Conservation (phyloP, 2,113 vertebrate species). For the Phalacrocorax brasilianus region DNA sequence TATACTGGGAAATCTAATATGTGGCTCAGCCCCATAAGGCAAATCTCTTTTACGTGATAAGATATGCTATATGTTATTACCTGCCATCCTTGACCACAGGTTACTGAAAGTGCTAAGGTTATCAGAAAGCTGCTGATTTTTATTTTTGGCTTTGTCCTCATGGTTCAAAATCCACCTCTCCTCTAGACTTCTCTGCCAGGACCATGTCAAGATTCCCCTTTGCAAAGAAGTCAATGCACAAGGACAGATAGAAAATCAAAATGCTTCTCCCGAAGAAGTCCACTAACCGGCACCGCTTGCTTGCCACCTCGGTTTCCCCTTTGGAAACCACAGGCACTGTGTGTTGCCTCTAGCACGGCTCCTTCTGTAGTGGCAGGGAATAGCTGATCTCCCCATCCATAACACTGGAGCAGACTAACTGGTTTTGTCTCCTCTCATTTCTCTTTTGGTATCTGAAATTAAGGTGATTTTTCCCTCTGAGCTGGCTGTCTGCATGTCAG, state of each 20-base stretch:
- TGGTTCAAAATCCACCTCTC: not conserved
- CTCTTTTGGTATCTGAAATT: slow-evolving; percentile 7
- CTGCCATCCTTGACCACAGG: not conserved
- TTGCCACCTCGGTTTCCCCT: not conserved
- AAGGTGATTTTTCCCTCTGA: not conserved
- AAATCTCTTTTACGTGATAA: not conserved
- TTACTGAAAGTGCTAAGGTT: not conserved
- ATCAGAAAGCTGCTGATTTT: not conserved
- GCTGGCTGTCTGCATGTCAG: not conserved
- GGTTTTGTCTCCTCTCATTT: not conserved
- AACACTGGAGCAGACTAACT: not conserved
- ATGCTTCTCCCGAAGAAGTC: not conserved
- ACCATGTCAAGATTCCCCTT: not conserved
- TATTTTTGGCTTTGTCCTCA: not conserved
- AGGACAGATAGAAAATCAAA: not conserved
- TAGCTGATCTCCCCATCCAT: not conserved
- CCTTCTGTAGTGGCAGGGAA: not conserved
- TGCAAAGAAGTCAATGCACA: not conserved
- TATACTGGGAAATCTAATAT: not conserved
- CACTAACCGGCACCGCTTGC: not conserved
- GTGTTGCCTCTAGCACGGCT: not conserved
- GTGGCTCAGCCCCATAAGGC: not conserved
- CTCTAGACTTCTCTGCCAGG: not conserved
- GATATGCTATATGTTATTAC: not conserved
- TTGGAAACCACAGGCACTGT: not conserved